phyloP scores from a whole-genome alignment of 2,888 invertebrate genomes.

The Catocala fraxini region DNA sequence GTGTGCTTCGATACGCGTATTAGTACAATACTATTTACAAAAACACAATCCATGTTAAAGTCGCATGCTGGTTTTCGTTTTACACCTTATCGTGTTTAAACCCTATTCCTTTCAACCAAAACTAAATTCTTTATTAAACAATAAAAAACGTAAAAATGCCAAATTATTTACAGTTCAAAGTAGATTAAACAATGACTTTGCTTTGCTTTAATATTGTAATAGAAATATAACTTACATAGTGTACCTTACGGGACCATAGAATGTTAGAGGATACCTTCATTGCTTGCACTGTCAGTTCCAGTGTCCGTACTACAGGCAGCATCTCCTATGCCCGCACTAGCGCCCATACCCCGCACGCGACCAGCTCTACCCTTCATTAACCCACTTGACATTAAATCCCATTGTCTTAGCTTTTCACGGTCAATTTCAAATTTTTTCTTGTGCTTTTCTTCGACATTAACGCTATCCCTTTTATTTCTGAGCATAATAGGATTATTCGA shows the following conservation, averaged over 20 bases:
- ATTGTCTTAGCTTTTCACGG: conserved; percentile 94
- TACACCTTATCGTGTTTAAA: conserved; percentile 80
- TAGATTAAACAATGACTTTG: conserved; percentile 73
- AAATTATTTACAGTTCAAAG: conserved; percentile 66
- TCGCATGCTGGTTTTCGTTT: conserved; percentile 69
- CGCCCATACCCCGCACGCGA: conserved; percentile 76
- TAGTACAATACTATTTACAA: conserved; percentile 66
- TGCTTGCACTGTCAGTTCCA: conserved; percentile 82
- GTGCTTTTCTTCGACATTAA: conserved; percentile 48
- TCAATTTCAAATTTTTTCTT: conserved; percentile 90
- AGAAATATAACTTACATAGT: conserved; percentile 82
- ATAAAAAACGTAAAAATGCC: conserved; percentile 63
- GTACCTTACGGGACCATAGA: conserved; percentile 79
- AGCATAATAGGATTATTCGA: conserved; percentile 52
- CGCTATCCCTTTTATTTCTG: conserved; percentile 36
- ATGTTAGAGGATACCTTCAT: conserved; percentile 86
- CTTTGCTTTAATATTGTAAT: conserved; percentile 75
- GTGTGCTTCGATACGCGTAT: conserved; percentile 62
- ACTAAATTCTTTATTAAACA: conserved; percentile 33
- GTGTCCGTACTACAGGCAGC: conserved; percentile 77
- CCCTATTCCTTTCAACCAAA: conserved; percentile 52
- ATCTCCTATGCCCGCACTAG: conserved; percentile 70
- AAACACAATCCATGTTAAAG: conserved; percentile 61
- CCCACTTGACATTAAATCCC: conserved; percentile 96
- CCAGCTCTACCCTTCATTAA: conserved; percentile 86